phyloP scores from a whole-genome alignment of 2,113 vertebrate species.

The Marcusenius ussheri region DNA sequence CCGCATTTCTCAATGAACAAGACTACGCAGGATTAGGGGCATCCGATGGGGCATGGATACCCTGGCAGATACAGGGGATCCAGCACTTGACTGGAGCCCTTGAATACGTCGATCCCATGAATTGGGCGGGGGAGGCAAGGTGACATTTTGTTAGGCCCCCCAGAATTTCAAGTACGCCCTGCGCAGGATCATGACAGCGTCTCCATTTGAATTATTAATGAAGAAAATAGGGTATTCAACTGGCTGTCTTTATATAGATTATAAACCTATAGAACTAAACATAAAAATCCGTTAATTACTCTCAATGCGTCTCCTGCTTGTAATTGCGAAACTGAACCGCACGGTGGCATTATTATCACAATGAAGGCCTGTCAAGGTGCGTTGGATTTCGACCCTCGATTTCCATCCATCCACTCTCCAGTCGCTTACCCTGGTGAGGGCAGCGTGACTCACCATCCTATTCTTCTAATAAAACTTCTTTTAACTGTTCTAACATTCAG shows the following conservation, averaged over 20 bases:
- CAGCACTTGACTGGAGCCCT: neutral
- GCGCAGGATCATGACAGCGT: neutral
- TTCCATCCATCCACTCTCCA: neutral
- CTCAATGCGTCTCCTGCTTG: neutral
- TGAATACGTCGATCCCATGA: neutral
- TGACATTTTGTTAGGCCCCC: neutral
- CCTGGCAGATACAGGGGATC: neutral
- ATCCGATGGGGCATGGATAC: neutral
- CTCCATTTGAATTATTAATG: neutral
- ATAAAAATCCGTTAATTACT: neutral
- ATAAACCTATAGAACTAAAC: neutral
- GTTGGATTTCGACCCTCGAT: neutral
- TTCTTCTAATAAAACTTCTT: neutral
- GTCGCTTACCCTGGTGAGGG: neutral
- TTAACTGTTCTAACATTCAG: neutral
- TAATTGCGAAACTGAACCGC: neutral
- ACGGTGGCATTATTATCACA: conserved; percentile 5
- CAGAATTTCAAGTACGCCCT: neutral
- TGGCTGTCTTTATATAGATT: neutral
- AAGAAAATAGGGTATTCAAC: neutral
- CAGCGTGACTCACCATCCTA: neutral
- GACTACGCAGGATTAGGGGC: neutral
- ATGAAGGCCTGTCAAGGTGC: neutral
- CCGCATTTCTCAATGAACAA: neutral
- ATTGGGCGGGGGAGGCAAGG: neutral